phyloP scores from a whole-genome alignment of 2,113 vertebrate genomes.

The Chinchilla lanigera region DNA sequence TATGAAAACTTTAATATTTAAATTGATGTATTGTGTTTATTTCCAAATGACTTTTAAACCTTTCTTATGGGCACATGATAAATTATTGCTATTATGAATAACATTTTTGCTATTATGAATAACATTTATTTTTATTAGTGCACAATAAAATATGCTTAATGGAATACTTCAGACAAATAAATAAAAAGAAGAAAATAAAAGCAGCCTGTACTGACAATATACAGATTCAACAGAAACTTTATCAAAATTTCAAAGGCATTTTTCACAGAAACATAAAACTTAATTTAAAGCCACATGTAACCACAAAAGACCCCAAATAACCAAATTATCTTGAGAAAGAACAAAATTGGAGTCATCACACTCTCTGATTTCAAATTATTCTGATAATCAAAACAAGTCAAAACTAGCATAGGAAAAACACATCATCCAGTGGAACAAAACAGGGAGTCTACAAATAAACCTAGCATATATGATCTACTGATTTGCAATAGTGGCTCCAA shows the following conservation, averaged over 20 bases:
- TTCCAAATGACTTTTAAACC: neutral
- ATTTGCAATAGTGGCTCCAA: neutral
- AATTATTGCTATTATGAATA: neutral
- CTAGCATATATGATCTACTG: neutral
- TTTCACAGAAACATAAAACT: neutral
- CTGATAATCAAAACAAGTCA: neutral
- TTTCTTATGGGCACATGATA: neutral
- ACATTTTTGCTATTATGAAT: neutral
- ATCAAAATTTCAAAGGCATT: neutral
- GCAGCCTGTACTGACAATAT: neutral
- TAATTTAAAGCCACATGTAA: neutral
- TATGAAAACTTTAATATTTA: neutral
- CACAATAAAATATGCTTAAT: neutral
- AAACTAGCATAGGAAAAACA: neutral
- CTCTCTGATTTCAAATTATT: neutral
- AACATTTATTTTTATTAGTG: neutral
- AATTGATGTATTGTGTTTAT: neutral
- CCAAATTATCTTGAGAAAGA: neutral
- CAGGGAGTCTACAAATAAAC: neutral
- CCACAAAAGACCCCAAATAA: neutral
- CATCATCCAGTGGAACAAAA: neutral
- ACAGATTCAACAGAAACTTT: neutral
- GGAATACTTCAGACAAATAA: neutral
- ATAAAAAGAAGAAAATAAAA: constrained; percentile 1
- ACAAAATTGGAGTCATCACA: neutral